Conservation (phyloP, 53 echinoderm and acorn worm species). For the Arbacia lixula region DNA sequence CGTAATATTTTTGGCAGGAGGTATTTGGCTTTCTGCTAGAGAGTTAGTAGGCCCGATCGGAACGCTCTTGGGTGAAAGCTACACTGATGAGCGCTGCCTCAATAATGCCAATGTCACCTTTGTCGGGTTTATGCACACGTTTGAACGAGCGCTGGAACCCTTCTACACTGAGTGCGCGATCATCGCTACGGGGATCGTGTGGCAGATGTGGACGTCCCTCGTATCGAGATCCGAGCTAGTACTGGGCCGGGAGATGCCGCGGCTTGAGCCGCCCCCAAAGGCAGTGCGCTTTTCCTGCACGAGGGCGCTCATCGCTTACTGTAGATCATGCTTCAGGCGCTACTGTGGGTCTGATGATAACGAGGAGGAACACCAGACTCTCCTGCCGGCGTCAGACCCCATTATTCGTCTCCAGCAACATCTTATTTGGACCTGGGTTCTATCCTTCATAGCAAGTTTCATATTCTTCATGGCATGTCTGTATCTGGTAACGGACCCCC, state of each 20-base stretch:
- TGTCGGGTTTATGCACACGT: neutral
- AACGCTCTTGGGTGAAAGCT: neutral
- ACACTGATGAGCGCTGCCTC: no score
- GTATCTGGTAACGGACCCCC: neutral
- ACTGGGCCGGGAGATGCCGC: constrained; percentile 9
- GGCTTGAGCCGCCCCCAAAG: neutral
- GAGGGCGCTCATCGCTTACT: neutral
- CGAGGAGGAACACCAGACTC: neutral
- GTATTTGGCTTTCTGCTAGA: constrained; percentile 6
- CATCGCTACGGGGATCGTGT: neutral
- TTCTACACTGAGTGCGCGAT: constrained; percentile 21
- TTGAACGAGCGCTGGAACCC: constrained; percentile 3
- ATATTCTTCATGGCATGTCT: neutral
- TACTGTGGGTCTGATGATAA: neutral
- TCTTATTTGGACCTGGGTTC: neutral
- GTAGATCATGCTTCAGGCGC: neutral
- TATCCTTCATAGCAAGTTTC: neutral
- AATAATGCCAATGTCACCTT: neutral
- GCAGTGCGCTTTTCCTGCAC: neutral
- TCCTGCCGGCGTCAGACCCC: neutral
- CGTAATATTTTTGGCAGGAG: neutral
- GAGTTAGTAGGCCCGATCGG: constrained; percentile 3
- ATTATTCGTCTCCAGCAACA: neutral
- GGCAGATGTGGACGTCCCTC: constrained; percentile 30
- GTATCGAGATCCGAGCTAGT: constrained; percentile 7